phyloP scores from a whole-genome alignment of 1,140 invertebrate species.

The Oscheius sp. region DNA sequence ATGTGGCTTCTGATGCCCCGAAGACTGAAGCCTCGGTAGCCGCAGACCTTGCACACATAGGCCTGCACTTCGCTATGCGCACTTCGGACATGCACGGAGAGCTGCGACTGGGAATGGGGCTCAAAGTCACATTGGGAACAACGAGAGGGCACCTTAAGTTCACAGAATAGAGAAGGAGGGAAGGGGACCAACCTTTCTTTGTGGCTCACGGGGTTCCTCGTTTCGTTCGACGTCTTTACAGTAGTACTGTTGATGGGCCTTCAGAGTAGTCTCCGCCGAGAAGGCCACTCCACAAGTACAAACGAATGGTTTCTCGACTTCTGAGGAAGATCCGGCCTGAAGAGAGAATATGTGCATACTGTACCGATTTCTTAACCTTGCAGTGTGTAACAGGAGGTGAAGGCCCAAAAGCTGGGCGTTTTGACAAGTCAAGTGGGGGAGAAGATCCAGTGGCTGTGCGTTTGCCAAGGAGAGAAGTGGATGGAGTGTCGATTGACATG shows the following conservation, averaged over 20 bases:
- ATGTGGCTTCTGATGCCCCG: slow-evolving; percentile 7
- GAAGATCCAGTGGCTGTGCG: neutral
- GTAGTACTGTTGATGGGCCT: slow-evolving; percentile 32
- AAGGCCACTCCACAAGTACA: slow-evolving; percentile 32
- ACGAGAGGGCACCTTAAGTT: slow-evolving; percentile 30
- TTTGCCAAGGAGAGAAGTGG: neutral
- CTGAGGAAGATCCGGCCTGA: slow-evolving; percentile 7
- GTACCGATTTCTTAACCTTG: neutral
- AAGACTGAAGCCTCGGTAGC: slow-evolving; percentile 21
- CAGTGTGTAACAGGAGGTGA: neutral
- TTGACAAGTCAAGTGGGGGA: neutral
- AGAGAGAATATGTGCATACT: neutral
- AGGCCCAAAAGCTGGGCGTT: neutral
- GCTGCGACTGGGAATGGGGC: neutral
- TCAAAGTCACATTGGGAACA: slow-evolving; percentile 20
- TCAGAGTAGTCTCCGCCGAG: slow-evolving; percentile 16
- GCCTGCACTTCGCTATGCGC: slow-evolving; percentile 19
- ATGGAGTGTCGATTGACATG: slow-evolving; percentile 1
- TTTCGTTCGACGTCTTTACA: slow-evolving; percentile 10
- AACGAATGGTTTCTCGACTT: slow-evolving; percentile 31
- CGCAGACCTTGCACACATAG: slow-evolving; percentile 36
- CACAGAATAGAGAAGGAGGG: neutral
- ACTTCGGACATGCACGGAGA: slow-evolving; percentile 19
- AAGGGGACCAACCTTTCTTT: slow-evolving; percentile 11
- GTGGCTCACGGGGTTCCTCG: slow-evolving; percentile 20